A percentile compares a stretch with the other conserved stretches of the same genome.
These are phyloP conservation scores for Pangasianodon hypophthalmus DNA, from an alignment of 2,113 vertebrate species.

Conservation along the genomic window DNA sequence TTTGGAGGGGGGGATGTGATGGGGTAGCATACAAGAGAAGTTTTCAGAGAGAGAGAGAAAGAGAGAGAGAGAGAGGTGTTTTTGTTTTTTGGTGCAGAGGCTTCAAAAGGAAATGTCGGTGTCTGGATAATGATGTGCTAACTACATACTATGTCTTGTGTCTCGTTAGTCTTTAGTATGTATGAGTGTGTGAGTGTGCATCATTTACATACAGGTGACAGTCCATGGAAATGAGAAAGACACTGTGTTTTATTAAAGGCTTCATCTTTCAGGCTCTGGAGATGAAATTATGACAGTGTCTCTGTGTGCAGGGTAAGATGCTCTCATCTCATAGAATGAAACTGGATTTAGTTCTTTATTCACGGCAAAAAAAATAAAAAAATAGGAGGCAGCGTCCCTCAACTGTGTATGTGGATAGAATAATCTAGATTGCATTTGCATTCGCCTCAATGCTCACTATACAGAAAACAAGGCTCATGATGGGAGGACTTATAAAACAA, in stretches of 20 bases:
- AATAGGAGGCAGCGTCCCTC: not conserved
- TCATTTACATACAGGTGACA: conserved; percentile 7
- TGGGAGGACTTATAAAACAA: conserved; percentile 9
- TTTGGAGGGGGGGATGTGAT: not conserved
- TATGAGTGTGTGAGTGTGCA: not conserved
- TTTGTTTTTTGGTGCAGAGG: conserved; percentile 56
- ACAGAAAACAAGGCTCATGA: conserved; percentile 60
- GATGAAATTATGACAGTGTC: conserved; percentile 22
- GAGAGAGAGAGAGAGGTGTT: conserved; percentile 20
- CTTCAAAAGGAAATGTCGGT: conserved; percentile 36
- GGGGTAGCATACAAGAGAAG: conserved; percentile 40
- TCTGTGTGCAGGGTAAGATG: not conserved
- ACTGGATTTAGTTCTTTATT: conserved; percentile 20
- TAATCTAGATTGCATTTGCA: conserved; percentile 35
- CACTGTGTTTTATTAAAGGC: not conserved
- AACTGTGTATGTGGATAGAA: conserved; percentile 18
- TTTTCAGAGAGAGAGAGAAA: conserved; percentile 40
- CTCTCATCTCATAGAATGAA: conserved; percentile 16
- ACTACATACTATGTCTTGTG: not conserved
- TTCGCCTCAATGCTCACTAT: not conserved
- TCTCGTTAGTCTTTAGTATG: not conserved
- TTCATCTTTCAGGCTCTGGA: not conserved
- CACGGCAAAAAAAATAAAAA: not conserved
- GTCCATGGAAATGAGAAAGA: conserved; percentile 17
- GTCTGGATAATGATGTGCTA: conserved; percentile 13